Base-by-base conservation (phyloP, 1,140 invertebrate genomes). In the Panagrolaimus sp. region DNA sequence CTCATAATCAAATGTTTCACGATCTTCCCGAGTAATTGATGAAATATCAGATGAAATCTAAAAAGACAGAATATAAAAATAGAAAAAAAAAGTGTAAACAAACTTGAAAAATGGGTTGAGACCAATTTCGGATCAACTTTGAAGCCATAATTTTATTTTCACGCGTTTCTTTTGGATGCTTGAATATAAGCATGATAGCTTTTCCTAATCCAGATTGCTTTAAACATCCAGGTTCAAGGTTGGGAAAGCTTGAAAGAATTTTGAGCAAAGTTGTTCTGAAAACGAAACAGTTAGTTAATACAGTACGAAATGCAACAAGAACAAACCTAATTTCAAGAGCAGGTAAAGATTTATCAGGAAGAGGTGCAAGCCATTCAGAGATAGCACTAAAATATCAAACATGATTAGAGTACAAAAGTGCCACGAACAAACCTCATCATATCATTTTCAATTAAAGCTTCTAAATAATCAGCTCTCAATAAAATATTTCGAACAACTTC, bases 101-200 rank as follows among this genome's bases (percentile, higher is more conserved):
- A 48, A 77, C 74, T 68, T 78, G 72, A 65, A 83, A 82, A 28
- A 84, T 83, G 9, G 83, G 79, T 26, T 77, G 65, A 21, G 81
- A 73, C 81, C 81, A 83, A 48, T 78, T 75, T 1, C 91, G 94
- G 67, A 99, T 98, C 64, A 98, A 87, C 81, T 90, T 90, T 26
- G 91, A 92, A 71, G 93, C 93, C 62, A 89, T 87, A 80, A 91
- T 90, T 83, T 91, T 91, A 85, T 98, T 98, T 64, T 90, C 88
- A 85, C 94, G 94, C 0, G 90, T 91, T 87, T 99, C 96, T 85
- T 91, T 93, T 0, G 96, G 95, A 86, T 99, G 95, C 84, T 98
- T 98, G 84, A 94, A 98, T 14, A 98, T 87, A 86, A 98, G 98
- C 96, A 98, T 99, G 0, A 99, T 92, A 72, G 96, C 96, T 85